phyloP scores from a whole-genome alignment of 2,113 vertebrate genomes.

The Amazona vittata region DNA sequence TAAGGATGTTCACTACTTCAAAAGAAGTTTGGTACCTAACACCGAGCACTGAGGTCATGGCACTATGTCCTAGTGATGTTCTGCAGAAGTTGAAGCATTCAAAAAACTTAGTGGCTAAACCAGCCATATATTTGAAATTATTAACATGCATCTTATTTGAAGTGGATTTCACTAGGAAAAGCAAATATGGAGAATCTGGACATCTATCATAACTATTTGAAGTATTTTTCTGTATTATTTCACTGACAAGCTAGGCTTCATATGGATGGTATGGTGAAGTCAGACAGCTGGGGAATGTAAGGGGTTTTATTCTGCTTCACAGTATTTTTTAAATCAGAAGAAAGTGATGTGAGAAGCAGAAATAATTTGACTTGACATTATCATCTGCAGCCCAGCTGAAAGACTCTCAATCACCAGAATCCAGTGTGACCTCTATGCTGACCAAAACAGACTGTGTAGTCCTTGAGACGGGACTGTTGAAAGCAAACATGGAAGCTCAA shows the following conservation, averaged over 20 bases:
- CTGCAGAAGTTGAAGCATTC: neutral
- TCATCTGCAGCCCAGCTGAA: neutral
- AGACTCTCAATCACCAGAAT: neutral
- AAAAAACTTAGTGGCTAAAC: neutral
- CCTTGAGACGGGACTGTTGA: neutral
- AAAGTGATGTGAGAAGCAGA: neutral
- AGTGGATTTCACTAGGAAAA: neutral
- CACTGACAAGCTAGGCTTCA: neutral
- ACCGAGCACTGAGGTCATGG: fast-evolving
- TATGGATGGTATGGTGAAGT: fast-evolving
- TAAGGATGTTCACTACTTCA: neutral
- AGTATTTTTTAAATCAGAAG: neutral
- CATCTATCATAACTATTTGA: neutral
- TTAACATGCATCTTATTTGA: neutral
- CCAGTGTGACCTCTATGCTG: neutral
- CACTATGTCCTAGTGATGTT: fast-evolving
- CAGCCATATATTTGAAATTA: fast-evolving
- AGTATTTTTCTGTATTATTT: neutral
- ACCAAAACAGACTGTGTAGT: neutral
- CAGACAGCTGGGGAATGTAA: neutral
- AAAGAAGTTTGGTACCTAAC: neutral
- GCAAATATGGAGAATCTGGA: neutral
- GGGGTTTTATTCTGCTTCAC: neutral
- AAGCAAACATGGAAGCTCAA: neutral
- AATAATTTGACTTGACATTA: neutral